phyloP scores from a whole-genome alignment of 2,888 invertebrate genomes.

The Taphrorychus bicolor region DNA sequence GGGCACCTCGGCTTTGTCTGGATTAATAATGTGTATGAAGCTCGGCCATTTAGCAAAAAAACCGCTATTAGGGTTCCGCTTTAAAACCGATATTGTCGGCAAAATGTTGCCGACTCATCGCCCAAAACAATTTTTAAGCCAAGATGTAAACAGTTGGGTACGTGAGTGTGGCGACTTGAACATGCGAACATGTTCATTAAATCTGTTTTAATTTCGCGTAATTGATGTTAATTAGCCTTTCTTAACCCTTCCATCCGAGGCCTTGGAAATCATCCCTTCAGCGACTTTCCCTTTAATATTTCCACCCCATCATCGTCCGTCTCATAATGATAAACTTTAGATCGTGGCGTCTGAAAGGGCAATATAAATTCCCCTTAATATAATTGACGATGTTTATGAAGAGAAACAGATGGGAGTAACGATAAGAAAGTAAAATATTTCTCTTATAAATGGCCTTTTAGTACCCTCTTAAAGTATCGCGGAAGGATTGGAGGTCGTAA shows the following conservation, averaged over 20 bases:
- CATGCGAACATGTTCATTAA: too few relatives aligned
- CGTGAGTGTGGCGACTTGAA: too few relatives aligned
- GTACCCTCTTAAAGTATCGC: conserved; percentile 28
- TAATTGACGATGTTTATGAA: conserved; percentile 38
- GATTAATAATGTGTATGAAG: conserved; percentile 35
- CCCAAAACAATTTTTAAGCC: too few relatives aligned
- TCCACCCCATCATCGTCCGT: conserved; percentile 9
- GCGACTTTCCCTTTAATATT: neutral
- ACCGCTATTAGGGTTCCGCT: conserved; percentile 24
- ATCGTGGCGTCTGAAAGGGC: conserved; percentile 18
- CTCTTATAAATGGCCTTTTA: conserved; percentile 31
- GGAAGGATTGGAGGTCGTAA: conserved; percentile 20
- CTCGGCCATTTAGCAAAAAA: conserved; percentile 28
- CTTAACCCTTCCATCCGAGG: neutral
- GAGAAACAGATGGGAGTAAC: conserved; percentile 34
- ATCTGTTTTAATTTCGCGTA: too few relatives aligned
- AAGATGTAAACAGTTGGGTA: too few relatives aligned
- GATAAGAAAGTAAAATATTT: conserved; percentile 34
- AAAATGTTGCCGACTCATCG: conserved; percentile 7
- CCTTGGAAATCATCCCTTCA: neutral
- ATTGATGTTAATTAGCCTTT: neutral
- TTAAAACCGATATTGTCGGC: conserved; percentile 24
- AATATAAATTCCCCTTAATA: conserved; percentile 29
- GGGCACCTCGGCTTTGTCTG: conserved; percentile 29
- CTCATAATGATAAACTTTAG: conserved; percentile 17